These are phyloP conservation scores for Cheilosia vulpina DNA, from an alignment of 2,888 invertebrate genomes.

Conservation along the genomic window DNA sequence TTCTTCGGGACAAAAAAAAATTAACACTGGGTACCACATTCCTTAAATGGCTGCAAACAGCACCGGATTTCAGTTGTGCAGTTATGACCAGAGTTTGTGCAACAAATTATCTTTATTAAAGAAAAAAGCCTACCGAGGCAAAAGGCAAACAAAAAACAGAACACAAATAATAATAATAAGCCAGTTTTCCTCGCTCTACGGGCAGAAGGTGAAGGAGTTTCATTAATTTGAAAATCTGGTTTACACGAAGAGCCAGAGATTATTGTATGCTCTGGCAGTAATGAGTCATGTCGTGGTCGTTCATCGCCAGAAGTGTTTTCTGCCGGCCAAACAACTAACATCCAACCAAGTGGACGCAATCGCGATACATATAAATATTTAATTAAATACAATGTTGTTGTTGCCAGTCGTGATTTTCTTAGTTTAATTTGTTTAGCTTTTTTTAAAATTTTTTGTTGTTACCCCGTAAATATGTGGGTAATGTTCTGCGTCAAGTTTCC, in stretches of 20 bases:
- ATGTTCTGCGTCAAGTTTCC: neutral
- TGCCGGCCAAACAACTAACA: slow-evolving; percentile 25
- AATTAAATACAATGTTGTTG: slow-evolving; percentile 39
- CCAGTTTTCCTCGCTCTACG: slow-evolving; percentile 65
- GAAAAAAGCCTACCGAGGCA: slow-evolving; percentile 53
- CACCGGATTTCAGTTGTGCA: slow-evolving; percentile 70
- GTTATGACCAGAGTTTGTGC: slow-evolving; percentile 69
- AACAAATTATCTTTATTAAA: slow-evolving; percentile 72
- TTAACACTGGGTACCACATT: slow-evolving; percentile 75
- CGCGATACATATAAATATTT: slow-evolving; percentile 34
- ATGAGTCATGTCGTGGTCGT: slow-evolving; percentile 70
- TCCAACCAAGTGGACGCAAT: slow-evolving; percentile 45
- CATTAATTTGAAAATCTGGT: slow-evolving; percentile 75
- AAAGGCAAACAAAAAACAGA: slow-evolving; percentile 31
- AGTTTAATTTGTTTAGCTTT: neutral
- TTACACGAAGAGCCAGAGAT: slow-evolving; percentile 69
- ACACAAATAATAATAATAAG: slow-evolving; percentile 63
- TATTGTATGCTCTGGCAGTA: slow-evolving; percentile 51
- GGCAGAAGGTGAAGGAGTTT: slow-evolving; percentile 72
- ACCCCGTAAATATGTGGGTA: neutral
- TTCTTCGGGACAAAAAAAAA: slow-evolving; percentile 50
- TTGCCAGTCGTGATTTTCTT: slow-evolving; percentile 10
- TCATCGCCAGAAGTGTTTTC: slow-evolving; percentile 66
- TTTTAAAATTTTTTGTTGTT: neutral
- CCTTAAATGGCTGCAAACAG: slow-evolving; percentile 73